Conservation (phyloP, 2,888 invertebrate species). For the Subacronicta megacephala region DNA sequence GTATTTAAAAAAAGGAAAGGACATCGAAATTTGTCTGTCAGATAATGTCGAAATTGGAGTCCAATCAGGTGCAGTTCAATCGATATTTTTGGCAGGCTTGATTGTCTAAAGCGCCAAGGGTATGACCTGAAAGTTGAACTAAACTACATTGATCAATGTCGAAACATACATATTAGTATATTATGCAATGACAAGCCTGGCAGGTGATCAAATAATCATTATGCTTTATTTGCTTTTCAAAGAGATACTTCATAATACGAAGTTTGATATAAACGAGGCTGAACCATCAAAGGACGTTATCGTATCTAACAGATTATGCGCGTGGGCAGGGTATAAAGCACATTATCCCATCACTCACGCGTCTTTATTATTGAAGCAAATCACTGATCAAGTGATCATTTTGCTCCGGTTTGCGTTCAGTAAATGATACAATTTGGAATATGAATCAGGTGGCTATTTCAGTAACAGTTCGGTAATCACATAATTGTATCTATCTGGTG, state of each 20-base stretch:
- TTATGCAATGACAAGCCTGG: slow-evolving; percentile 17
- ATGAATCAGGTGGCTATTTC: slow-evolving; percentile 65
- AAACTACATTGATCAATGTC: slow-evolving; percentile 25
- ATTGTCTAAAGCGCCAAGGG: slow-evolving; percentile 37
- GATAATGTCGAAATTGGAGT: slow-evolving; percentile 9
- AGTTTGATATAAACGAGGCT: slow-evolving; percentile 24
- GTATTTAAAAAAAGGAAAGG: too few relatives aligned
- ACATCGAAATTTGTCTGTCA: background rate
- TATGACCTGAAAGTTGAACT: slow-evolving; percentile 39
- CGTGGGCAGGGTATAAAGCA: slow-evolving; percentile 32
- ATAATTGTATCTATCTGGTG: slow-evolving; percentile 48
- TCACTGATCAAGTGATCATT: slow-evolving; percentile 44
- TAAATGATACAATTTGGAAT: slow-evolving; percentile 56
- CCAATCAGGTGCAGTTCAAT: slow-evolving; percentile 22
- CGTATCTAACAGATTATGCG: slow-evolving; percentile 42
- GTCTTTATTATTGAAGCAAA: slow-evolving; percentile 51
- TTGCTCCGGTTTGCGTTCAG: slow-evolving; percentile 50
- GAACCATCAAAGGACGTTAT: slow-evolving; percentile 43
- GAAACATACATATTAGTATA: slow-evolving; percentile 34
- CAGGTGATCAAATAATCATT: slow-evolving; percentile 31
- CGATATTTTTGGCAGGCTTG: slow-evolving; percentile 34
- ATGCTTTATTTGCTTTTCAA: slow-evolving; percentile 20
- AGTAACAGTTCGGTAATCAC: slow-evolving; percentile 49
- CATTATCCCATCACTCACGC: slow-evolving; percentile 43
- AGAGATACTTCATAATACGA: slow-evolving; percentile 49